Evolutionary conservation across 2,797 vertebrate genomes (phyloP).

Genomic region (Malurus leucopterus): DNA sequence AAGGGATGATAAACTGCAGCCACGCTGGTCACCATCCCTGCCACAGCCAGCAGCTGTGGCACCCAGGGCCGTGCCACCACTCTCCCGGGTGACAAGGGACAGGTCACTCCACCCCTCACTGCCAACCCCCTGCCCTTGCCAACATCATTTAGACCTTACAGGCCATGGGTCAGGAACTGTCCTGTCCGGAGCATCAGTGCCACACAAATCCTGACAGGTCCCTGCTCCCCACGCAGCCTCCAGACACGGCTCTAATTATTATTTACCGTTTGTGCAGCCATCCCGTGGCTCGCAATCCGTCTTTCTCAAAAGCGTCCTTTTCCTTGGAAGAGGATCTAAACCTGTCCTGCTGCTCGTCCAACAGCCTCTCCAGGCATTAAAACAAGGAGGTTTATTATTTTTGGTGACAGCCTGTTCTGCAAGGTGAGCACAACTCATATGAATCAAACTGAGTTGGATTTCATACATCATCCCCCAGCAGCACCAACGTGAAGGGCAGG

Average conservation of each 20-base stretch:
- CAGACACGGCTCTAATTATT: neutral
- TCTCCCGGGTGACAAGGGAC: neutral
- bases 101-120: accelerated
- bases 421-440: slow-evolving; percentile 1
- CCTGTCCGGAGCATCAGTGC: neutral
- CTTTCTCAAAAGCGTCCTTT: slow-evolving; percentile 1
- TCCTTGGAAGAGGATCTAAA: slow-evolving; percentile 32
- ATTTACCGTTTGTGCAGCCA: neutral
- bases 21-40: neutral
- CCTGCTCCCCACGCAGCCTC: neutral
- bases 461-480: slow-evolving; percentile 24
- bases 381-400: slow-evolving; percentile 45
- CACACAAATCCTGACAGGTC: neutral
- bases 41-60: accelerated
- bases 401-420: slow-evolving; percentile 27
- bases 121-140: neutral
- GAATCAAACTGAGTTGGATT: slow-evolving; percentile 1
- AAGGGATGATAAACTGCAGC: neutral
- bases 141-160: neutral
- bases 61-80: neutral
- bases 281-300: neutral
- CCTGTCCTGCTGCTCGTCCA: neutral
- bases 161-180: neutral
- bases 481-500: neutral
- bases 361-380: slow-evolving; percentile 27